Evolutionary conservation across 1,140 invertebrate genomes (phyloP).

Genomic region (Zaprionus vittiger): DNA sequence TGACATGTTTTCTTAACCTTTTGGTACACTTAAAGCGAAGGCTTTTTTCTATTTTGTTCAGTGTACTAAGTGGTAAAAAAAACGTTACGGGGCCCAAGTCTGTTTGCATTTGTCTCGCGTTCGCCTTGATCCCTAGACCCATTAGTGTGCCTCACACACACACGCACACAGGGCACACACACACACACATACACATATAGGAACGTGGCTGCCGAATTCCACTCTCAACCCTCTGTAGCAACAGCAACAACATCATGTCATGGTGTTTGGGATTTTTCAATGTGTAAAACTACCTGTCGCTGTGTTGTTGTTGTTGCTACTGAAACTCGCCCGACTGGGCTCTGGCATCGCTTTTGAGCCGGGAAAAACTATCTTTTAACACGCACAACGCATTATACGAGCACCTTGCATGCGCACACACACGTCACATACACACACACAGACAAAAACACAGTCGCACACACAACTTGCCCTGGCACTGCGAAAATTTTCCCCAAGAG

Average conservation of each 20-base stretch:
- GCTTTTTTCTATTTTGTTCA: neutral
- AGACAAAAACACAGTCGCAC: constrained; percentile 20
- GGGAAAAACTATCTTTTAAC: constrained; percentile 81
- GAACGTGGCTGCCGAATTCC: constrained; percentile 49
- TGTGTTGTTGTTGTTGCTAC: constrained; percentile 68
- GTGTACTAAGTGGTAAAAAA: constrained; percentile 48
- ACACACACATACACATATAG: constrained; percentile 37
- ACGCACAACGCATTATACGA: constrained; percentile 82
- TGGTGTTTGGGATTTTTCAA: constrained; percentile 81
- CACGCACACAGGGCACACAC: constrained; percentile 32
- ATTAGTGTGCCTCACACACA: constrained; percentile 57
- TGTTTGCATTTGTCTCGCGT: constrained; percentile 79
- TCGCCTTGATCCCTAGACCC: constrained; percentile 79
- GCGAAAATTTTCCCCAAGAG: constrained; percentile 67
- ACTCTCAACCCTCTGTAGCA: constrained; percentile 24
- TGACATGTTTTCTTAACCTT: neutral
- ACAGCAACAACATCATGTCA: constrained; percentile 57
- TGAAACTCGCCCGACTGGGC: constrained; percentile 32
- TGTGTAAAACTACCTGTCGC: constrained; percentile 82
- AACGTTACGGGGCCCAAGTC: constrained; percentile 48
- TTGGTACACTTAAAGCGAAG: neutral
- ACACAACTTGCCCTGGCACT: constrained; percentile 11
- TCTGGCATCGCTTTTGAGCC: constrained; percentile 56
- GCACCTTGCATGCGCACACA: constrained; percentile 77
- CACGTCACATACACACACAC: constrained; percentile 58